A percentile compares a stretch with the other conserved stretches of the same genome.
These are phyloP conservation scores for Diachasma alloeum DNA, from an alignment of 1,140 invertebrate genomes.

Conservation along the genomic window DNA sequence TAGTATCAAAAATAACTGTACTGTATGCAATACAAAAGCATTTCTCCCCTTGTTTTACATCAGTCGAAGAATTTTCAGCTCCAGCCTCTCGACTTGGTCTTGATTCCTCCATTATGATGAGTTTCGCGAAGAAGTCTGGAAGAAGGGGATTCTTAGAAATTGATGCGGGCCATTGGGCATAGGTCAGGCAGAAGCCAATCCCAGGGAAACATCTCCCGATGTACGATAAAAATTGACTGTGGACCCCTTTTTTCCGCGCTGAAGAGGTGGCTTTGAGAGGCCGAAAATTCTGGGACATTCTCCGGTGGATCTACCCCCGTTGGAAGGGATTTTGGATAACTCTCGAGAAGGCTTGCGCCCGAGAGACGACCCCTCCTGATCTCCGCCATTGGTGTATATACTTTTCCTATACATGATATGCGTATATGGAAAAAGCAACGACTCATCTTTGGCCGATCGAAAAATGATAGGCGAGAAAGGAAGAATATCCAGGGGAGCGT, in stretches of 20 bases:
- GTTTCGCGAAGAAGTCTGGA: too few relatives aligned
- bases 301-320: constrained; percentile 1
- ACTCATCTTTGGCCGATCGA: constrained; percentile 50
- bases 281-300: constrained; percentile 28
- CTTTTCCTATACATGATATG: background rate
- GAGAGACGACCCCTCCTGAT: background rate
- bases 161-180: constrained; percentile 59
- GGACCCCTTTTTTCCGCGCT: constrained; percentile 36
- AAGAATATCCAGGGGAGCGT: constrained; percentile 9
- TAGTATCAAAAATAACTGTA: too few relatives aligned
- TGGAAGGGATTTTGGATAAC: background rate
- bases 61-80: too few relatives aligned
- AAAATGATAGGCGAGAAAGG: constrained; percentile 43
- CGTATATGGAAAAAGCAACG: constrained; percentile 38
- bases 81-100: too few relatives aligned
- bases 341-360: background rate
- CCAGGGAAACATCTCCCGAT: constrained; percentile 52
- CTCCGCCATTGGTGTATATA: background rate
- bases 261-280: constrained; percentile 32
- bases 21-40: too few relatives aligned
- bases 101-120: too few relatives aligned
- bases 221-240: constrained; percentile 62
- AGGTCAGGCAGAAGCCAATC: constrained; percentile 63
- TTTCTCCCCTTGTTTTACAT: too few relatives aligned
- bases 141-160: constrained; percentile 41